Conservation (phyloP, 2,888 invertebrate species). For the Caenorhabditis afra region DNA sequence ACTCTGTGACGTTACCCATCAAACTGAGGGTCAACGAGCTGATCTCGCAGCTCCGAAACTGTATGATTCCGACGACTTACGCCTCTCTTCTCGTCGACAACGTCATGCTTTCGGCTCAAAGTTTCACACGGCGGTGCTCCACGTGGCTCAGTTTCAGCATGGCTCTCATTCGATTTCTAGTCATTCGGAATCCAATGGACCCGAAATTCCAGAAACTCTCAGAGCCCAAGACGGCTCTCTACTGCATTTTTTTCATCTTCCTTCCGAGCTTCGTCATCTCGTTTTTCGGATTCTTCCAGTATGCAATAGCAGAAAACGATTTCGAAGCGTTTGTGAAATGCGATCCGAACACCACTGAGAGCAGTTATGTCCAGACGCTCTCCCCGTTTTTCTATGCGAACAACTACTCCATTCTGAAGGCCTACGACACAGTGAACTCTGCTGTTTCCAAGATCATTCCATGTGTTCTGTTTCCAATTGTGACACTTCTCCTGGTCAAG, state of each 20-base stretch:
- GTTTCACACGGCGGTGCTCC: not conserved
- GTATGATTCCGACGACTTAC: no score
- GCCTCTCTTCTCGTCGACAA: not conserved
- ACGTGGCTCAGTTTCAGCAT: not conserved
- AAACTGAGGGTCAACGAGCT: not conserved
- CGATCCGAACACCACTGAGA: no score
- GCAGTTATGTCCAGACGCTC: no score
- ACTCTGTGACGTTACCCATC: not conserved
- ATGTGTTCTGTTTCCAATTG: constrained; percentile 17
- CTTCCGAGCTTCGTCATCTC: not conserved
- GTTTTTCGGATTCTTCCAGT: not conserved
- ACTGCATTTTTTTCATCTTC: no score
- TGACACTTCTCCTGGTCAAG: not conserved
- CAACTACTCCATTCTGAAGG: no score
- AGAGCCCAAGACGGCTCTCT: no score
- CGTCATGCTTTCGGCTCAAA: not conserved
- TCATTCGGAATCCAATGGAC: not conserved
- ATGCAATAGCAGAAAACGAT: not conserved
- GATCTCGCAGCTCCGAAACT: no score
- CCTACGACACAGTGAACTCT: not conserved
- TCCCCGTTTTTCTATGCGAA: no score
- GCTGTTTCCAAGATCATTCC: constrained; percentile 12
- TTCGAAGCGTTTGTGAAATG: not conserved
- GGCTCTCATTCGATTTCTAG: not conserved
- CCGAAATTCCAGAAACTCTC: not conserved